Evolutionary conservation across 2,113 vertebrate species (phyloP), one percentile per base, ranked within the genome.

Genomic region (Falco punctatus): DNA sequence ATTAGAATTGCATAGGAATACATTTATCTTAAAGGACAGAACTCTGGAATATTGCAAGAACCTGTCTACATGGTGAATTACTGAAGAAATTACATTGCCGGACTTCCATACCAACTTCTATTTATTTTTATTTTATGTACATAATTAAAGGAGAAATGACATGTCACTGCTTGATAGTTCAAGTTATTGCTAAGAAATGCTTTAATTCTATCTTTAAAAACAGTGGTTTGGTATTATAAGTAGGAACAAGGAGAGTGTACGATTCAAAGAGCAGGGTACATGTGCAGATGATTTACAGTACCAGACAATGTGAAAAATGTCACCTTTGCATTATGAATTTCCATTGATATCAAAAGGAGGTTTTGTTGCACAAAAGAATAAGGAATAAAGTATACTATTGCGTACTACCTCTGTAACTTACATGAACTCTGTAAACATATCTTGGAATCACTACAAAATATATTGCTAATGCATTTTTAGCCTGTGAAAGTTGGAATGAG

Each of bases 21-120:
- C 51, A 86, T 95, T 82, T 73, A 62, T 92, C 71, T 88, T 87
- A 77, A 90, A 85, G 20, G 81, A 88, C 79, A 96, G 54, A 85
- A 55, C 27, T 80, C 40, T 32, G 27, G 19, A 82, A 90, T 83
- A 54, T 51, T 58, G 35, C 16, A 88, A 81, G 61, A 59, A 92
- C 59, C 46, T n/a, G 33, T 82, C 81, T 85, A 57, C 70, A 52
- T 51, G 40, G 81, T 64, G 57, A 77, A 44, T 57, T 91, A 40
- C 61, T 69, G 62, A 96, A 96, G 70, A 93, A 95, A 96, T 80
- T 35, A 35, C 40, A 46, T 64, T 66, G 40, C 20, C 85, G 22
- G n/a, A 92, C 72, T 75, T 82, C n/a, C 59, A 64, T 3, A 64
- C 35, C 21, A 75, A 79, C 32, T 70, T 69, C 9, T 61, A 3